Conservation (phyloP, 2,113 vertebrate species). For the Octodon degus region DNA sequence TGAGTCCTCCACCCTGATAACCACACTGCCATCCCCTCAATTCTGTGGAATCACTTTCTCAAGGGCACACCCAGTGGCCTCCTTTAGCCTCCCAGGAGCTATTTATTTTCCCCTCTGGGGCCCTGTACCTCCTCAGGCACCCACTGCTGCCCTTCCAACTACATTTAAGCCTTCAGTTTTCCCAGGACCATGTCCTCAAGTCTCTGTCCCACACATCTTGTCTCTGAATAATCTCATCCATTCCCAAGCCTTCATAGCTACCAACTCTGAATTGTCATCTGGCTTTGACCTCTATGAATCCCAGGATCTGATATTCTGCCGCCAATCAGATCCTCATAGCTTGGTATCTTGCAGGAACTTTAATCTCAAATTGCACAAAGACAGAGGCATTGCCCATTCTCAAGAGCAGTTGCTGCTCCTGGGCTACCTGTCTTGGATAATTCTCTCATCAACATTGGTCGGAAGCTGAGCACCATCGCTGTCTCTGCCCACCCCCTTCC, state of each 20-base stretch:
- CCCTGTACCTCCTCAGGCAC: neutral
- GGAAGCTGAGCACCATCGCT: neutral
- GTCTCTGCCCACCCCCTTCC: neutral
- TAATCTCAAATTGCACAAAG: neutral
- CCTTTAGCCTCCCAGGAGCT: neutral
- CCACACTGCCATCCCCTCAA: neutral
- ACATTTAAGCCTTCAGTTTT: neutral
- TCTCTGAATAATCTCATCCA: neutral
- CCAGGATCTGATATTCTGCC: neutral
- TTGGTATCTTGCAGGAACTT: neutral
- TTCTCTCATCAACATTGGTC: neutral
- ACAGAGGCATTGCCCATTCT: neutral
- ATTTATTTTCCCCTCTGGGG: neutral
- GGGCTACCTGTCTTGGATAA: neutral
- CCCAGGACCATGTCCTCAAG: neutral
- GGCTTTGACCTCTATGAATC: neutral
- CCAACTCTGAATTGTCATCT: neutral
- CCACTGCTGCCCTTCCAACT: neutral
- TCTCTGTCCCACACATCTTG: neutral
- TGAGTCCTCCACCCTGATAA: neutral
- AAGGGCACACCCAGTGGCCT: neutral
- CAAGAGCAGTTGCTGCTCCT: neutral
- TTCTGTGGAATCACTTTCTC: constrained; percentile 30
- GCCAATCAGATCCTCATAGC: neutral
- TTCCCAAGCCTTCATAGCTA: neutral